Percentiles rank a stretch among this genome's conserved stretches.
Conservation (phyloP, 2,888 invertebrate species). For the Synergus umbraculus region DNA sequence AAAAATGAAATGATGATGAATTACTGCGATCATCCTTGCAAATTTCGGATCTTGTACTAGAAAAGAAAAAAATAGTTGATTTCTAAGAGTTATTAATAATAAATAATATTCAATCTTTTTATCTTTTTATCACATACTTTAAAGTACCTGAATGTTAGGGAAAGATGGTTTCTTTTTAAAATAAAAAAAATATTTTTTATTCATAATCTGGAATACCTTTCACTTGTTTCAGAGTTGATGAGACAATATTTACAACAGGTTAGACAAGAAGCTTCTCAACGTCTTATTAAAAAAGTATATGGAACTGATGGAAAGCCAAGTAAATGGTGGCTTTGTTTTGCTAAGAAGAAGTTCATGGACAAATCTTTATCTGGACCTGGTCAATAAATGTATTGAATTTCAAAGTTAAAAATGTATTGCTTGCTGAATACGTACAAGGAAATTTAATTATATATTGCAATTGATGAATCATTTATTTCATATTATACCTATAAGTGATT, state of each 20-base stretch:
- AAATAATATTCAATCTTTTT: too few species aligned
- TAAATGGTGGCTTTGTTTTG: constrained; percentile 99
- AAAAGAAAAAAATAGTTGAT: too few species aligned
- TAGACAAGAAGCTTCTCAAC: constrained; percentile 94
- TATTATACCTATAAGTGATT: neutral
- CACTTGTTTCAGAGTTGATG: constrained; percentile 85
- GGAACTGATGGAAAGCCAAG: constrained; percentile 94
- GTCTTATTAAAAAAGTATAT: constrained; percentile 92
- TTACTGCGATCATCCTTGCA: too few species aligned
- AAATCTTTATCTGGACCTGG: constrained; percentile 96
- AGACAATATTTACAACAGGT: constrained; percentile 95
- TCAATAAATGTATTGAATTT: constrained; percentile 79
- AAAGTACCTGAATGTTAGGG: too few species aligned
- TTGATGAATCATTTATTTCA: neutral
- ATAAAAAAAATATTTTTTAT: neutral
- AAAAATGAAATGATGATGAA: too few species aligned
- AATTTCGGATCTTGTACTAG: too few species aligned
- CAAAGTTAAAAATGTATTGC: neutral
- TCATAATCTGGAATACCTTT: neutral
- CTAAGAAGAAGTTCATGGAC: constrained; percentile 99
- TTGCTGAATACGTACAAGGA: neutral
- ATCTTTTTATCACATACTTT: too few species aligned
- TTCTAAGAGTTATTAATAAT: too few species aligned
- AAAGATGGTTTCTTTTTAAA: too few species aligned
- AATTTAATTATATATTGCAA: neutral